phyloP scores from a whole-genome alignment of 2,797 vertebrate species.

The Phrynocephalus guinanensis region DNA sequence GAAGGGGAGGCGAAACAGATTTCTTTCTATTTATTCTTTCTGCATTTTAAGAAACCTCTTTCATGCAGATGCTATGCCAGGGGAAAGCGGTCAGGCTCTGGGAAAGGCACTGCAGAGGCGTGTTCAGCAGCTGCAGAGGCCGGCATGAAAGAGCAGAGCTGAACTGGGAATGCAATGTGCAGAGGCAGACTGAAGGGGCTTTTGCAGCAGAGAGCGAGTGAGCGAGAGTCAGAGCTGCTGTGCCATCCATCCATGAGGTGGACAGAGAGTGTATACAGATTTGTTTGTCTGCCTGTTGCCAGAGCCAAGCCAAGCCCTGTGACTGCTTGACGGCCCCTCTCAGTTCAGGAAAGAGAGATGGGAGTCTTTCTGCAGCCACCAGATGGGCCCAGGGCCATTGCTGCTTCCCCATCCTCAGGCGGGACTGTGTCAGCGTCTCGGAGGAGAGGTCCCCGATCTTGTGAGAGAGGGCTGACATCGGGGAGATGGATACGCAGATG shows the following conservation, averaged over 20 bases:
- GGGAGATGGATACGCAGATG: no score
- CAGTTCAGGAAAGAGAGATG: neutral
- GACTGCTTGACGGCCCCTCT: no score
- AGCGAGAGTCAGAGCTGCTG: neutral
- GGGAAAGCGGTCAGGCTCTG: neutral
- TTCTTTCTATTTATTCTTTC: neutral
- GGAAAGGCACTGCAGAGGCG: neutral
- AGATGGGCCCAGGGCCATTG: neutral
- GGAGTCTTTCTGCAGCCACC: neutral
- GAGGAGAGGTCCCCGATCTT: neutral
- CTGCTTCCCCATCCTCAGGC: neutral
- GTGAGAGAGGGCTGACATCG: no score
- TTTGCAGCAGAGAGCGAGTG: neutral
- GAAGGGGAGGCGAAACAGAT: neutral
- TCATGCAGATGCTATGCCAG: neutral
- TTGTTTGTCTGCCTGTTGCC: no score
- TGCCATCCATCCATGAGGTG: neutral
- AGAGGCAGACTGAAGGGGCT: conserved; percentile 1
- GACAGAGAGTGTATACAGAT: neutral
- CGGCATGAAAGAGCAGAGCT: neutral
- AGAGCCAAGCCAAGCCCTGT: no score
- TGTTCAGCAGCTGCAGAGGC: conserved; percentile 9
- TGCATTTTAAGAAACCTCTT: neutral
- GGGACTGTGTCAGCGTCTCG: neutral
- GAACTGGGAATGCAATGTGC: neutral